These are phyloP conservation scores for Malaclemys terrapin DNA, from an alignment of 2,113 vertebrate species.

Conservation along the genomic window DNA sequence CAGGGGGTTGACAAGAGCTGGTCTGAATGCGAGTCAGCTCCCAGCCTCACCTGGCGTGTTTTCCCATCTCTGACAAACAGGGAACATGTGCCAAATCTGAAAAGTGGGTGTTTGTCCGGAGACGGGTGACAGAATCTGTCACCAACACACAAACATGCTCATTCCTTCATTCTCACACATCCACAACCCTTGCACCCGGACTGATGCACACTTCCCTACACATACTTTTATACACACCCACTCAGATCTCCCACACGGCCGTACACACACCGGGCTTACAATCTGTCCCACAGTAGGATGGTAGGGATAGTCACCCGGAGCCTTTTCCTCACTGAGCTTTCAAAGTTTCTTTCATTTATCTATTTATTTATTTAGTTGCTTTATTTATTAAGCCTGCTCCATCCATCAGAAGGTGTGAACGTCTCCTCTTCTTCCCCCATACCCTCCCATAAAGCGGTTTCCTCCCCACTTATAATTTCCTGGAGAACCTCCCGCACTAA, in stretches of 20 bases:
- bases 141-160: background rate
- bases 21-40: background rate
- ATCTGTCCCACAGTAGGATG: background rate
- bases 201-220: background rate
- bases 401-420: background rate
- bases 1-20: fast-evolving
- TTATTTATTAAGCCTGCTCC: background rate
- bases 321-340: background rate
- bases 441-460: background rate
- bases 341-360: background rate
- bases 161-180: background rate
- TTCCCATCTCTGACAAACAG: background rate
- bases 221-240: constrained; percentile 32
- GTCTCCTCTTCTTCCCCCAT: background rate
- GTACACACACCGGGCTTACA: background rate
- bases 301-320: constrained; percentile 1
- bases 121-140: background rate
- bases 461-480: constrained; percentile 31
- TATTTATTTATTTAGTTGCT: constrained; percentile 1
- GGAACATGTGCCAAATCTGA: fast-evolving
- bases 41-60: background rate
- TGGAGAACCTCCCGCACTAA: background rate
- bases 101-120: background rate
- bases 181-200: background rate
- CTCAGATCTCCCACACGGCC: background rate